A percentile compares a stretch with the other conserved stretches of the same genome.
Evolutionary conservation across 2,888 invertebrate species (phyloP).

Genomic region (Lepidochitona cinerea): DNA sequence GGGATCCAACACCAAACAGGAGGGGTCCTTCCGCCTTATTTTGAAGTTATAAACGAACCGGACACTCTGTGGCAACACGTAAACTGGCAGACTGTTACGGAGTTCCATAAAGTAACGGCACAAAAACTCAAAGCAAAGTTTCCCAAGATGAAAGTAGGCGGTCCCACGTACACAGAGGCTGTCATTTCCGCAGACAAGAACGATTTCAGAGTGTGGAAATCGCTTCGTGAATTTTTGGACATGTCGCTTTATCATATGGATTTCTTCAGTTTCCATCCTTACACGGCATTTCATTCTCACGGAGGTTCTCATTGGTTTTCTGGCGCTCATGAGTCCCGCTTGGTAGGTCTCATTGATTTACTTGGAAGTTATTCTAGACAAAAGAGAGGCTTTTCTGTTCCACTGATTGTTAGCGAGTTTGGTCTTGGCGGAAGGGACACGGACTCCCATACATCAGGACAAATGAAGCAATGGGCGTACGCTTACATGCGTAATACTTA

Average conservation of each 20-base stretch:
- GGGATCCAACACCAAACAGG: not conserved
- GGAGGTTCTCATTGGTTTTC: not conserved
- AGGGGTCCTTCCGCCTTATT: constrained; percentile 1
- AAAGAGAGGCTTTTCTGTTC: constrained; percentile 7
- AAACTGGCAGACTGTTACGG: not conserved
- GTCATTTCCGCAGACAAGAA: not conserved
- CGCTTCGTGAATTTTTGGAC: not conserved
- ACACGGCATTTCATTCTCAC: not conserved
- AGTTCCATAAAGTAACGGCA: constrained; percentile 4
- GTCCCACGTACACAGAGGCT: not conserved
- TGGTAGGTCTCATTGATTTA: constrained; percentile 9
- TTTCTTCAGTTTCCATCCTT: constrained; percentile 12
- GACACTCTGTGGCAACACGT: constrained; percentile 8
- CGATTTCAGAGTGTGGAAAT: not conserved
- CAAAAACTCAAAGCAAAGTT: constrained; percentile 10
- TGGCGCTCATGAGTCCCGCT: constrained; percentile 9
- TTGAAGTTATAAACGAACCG: constrained; percentile 18
- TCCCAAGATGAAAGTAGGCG: constrained; percentile 9
- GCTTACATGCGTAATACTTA: constrained; percentile 7
- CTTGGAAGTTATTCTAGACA: constrained; percentile 9
- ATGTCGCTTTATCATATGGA: constrained; percentile 11
- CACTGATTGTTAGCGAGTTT: constrained; percentile 12
- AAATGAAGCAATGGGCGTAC: constrained; percentile 7
- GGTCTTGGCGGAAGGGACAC: not conserved
- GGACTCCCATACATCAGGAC: not conserved